A percentile compares a stretch with the other conserved stretches of the same genome.
These are phyloP conservation scores for Strix aluco DNA, from an alignment of 2,113 vertebrate species.

Conservation along the genomic window DNA sequence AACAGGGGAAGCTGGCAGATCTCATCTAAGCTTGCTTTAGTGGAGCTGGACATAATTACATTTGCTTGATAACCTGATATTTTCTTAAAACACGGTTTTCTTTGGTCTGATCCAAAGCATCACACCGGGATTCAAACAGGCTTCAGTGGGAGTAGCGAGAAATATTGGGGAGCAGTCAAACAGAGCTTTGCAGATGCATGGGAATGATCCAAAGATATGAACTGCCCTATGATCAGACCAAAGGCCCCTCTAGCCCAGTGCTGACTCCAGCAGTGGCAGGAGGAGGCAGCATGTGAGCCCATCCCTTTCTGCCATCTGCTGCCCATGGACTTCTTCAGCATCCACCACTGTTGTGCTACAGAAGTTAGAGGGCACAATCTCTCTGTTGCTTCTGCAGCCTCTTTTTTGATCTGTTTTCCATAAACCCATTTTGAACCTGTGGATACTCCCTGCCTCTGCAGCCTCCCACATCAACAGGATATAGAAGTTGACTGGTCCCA, in stretches of 20 bases:
- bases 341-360: rapidly evolving
- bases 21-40: background rate
- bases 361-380: background rate
- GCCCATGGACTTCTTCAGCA: background rate
- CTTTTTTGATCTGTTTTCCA: background rate
- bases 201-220: background rate
- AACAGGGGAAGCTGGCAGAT: background rate
- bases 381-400: background rate
- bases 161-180: background rate
- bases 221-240: background rate
- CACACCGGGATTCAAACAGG: rapidly evolving
- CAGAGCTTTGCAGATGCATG: background rate
- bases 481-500: background rate
- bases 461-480: background rate
- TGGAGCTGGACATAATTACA: background rate
- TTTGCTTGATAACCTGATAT: background rate
- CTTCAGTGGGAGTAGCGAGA: background rate
- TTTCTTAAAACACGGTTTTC: background rate
- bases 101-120: background rate
- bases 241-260: background rate
- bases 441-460: background rate
- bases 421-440: rapidly evolving
- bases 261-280: background rate
- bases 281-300: background rate
- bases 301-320: background rate